Base-by-base conservation (phyloP, 2,113 vertebrate genomes). In the Rhinolophus ferrumequinum region DNA sequence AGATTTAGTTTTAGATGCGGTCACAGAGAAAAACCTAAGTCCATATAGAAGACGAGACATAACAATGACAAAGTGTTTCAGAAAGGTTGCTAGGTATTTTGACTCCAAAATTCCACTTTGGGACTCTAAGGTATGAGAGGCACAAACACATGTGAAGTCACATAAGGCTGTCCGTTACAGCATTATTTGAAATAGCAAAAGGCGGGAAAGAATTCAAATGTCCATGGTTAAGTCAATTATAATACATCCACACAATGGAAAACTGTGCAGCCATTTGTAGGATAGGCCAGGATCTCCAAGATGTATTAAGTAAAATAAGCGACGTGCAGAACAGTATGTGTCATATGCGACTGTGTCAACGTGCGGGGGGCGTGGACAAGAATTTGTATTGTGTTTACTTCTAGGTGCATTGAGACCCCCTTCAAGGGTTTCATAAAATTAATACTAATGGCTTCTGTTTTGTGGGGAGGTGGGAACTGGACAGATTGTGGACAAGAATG, bases 11-110 rank as follows among this genome's bases (percentile, higher is more conserved):
- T 95, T 89, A 91, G 35, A 77, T 16, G 12, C 54, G 8, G 14
- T 92, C 73, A 60, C 60, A 95, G 76, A 93, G 62, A 64, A 83
- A 92, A 92, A 66, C 2, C 6, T 69, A 84, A 52, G 26, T 88
- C 14, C 30, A 72, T 62, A 28, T 1, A 67, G 41, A 81, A 15
- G 77, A n/a, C 0, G 72, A 62, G 16, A 54, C 19, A 16, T 38
- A 81, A 80, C 11, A 82, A 77, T 67, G 30, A 8, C 60, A 73
- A 79, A 84, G 30, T 77, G 33, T 77, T 69, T 69, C 7, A 62
- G 24, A 88, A 67, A 91, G 24, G 10, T 21, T 44, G 13, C 18
- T 50, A 35, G 9, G 30, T 70, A 38, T 58, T 94, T 83, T 83
- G 52, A 95, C 22, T 58, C 33, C 56, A 66, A 58, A 80, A 54